Percentiles rank a stretch among this genome's conserved stretches.
Evolutionary conservation across 2,888 invertebrate genomes (phyloP).

Genomic region (Eilema caniola): DNA sequence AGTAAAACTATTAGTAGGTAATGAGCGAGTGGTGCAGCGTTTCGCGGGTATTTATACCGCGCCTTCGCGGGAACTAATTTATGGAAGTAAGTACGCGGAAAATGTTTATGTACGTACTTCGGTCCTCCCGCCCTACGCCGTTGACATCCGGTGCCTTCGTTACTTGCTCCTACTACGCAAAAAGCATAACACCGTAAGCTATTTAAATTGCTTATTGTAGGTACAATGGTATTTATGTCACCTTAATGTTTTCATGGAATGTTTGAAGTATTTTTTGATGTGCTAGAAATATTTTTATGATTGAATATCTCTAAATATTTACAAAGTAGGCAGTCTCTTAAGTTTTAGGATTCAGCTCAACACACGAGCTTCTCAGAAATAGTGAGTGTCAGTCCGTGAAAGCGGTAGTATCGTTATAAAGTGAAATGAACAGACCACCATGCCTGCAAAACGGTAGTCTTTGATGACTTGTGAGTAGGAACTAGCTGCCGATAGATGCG

Average conservation of each 20-base stretch:
- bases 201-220: conserved; percentile 17
- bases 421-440: conserved; percentile 48
- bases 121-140: conserved; percentile 69
- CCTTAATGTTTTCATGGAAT: conserved; percentile 13
- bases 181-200: conserved; percentile 46
- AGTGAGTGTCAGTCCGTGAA: conserved; percentile 9
- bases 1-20: conserved; percentile 83
- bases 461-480: conserved; percentile 41
- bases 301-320: neutral
- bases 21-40: conserved; percentile 78
- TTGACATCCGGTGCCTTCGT: conserved; percentile 79
- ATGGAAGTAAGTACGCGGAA: conserved; percentile 86
- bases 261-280: neutral
- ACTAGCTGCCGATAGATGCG: conserved; percentile 49
- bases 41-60: conserved; percentile 84
- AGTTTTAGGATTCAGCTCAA: conserved; percentile 15
- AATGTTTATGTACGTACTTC: conserved; percentile 82
- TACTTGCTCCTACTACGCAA: conserved; percentile 57
- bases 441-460: conserved; percentile 41
- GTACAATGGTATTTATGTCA: conserved; percentile 7
- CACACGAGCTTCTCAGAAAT: conserved; percentile 15
- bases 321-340: neutral
- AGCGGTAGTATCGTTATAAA: conserved; percentile 24
- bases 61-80: conserved; percentile 85
- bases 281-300: conserved; percentile 8